Evolutionary conservation across 30 jellyfish, hydroid and myxozoan genomes (phyloP).

Genomic region (Turritopsis dohrnii): DNA sequence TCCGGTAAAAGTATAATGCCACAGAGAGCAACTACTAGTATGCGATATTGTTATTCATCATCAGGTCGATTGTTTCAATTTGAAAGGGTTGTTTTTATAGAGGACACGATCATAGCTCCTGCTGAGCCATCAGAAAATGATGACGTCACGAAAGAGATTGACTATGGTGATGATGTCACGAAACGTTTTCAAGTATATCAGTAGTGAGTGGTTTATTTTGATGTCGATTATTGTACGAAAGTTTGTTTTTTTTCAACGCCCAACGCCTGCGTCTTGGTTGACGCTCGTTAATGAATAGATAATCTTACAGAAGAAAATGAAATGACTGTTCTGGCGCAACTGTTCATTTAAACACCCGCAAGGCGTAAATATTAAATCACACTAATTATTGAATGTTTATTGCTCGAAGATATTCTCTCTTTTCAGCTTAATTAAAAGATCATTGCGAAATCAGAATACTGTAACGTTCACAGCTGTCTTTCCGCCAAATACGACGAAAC

Average conservation of each 20-base stretch:
- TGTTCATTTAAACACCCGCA: neutral
- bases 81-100: neutral
- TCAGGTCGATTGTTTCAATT: neutral
- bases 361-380: neutral
- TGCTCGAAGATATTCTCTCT: neutral
- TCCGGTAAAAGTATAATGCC: too few relatives aligned
- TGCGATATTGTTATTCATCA: neutral
- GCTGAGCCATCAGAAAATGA: neutral
- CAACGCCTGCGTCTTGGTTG: too few relatives aligned
- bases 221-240: too few relatives aligned
- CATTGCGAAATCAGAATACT: neutral
- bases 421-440: neutral
- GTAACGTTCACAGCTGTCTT: slow-evolving; percentile 2
- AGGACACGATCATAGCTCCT: neutral
- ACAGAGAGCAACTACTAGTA: neutral
- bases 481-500: slow-evolving; percentile 10
- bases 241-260: too few relatives aligned
- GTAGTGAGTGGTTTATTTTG: neutral
- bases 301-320: too few relatives aligned
- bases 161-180: neutral
- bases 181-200: neutral
- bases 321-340: neutral
- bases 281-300: too few relatives aligned
- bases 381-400: neutral
- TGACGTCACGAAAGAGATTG: neutral